Evolutionary conservation across 2,113 vertebrate species (phyloP).

Genomic region (Cephalopholis sonnerati): DNA sequence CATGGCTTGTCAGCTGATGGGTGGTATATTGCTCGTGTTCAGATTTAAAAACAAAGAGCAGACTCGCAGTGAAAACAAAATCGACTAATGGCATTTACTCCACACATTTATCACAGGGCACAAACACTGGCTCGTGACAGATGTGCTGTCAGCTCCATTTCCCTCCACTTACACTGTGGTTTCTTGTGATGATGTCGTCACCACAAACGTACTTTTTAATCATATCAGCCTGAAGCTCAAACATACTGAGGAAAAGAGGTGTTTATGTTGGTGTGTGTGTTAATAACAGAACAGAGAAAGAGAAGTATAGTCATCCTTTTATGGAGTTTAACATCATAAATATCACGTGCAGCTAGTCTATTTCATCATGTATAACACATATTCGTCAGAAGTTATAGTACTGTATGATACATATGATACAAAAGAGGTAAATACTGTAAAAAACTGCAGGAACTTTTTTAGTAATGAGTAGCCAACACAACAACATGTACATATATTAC

Average conservation of each 20-base stretch:
- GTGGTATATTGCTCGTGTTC: neutral
- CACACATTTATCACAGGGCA: neutral
- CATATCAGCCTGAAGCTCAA: constrained; percentile 17
- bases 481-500: neutral
- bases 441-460: neutral
- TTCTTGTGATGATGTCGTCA: constrained; percentile 22
- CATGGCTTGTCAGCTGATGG: neutral
- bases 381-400: neutral
- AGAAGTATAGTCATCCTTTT: neutral
- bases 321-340: neutral
- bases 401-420: neutral
- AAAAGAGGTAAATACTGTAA: neutral
- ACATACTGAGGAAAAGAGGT: neutral
- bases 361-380: neutral
- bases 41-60: neutral
- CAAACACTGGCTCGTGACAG: constrained; percentile 28
- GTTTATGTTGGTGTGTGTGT: neutral
- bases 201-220: constrained; percentile 8
- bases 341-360: neutral
- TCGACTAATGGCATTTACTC: neutral
- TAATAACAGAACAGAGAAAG: neutral
- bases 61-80: neutral
- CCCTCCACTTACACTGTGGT: constrained; percentile 35
- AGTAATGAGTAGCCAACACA: neutral
- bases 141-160: constrained; percentile 52